Evolutionary conservation across 2,113 vertebrate species (phyloP).

Genomic region (Cynocephalus volans): DNA sequence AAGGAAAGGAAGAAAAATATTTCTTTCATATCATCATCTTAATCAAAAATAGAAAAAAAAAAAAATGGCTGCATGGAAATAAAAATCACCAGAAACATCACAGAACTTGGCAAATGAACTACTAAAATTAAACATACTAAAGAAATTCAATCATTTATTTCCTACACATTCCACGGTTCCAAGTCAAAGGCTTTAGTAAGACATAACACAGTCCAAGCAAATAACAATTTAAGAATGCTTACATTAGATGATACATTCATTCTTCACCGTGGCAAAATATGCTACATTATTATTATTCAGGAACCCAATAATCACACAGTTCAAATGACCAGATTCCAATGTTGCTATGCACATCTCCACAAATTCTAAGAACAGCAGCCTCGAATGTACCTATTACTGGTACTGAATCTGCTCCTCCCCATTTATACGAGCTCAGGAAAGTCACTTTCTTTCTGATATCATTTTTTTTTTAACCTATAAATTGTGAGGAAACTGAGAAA

Average conservation of each 20-base stretch:
- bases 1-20: conserved; percentile 12
- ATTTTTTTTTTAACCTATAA: not conserved
- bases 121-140: conserved; percentile 6
- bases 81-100: not conserved
- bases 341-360: not conserved
- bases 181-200: conserved; percentile 14
- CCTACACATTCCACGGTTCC: not conserved
- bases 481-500: not conserved
- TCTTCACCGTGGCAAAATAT: conserved; percentile 21
- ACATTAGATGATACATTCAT: not conserved
- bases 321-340: not conserved
- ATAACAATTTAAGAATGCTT: not conserved
- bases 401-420: not conserved
- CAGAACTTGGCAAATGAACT: not conserved
- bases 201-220: not conserved
- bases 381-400: not conserved
- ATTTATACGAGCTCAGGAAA: not conserved
- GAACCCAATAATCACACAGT: not conserved
- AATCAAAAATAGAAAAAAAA: not conserved
- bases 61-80: not conserved
- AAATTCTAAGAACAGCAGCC: not conserved
- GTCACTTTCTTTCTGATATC: not conserved
- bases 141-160: conserved; percentile 5
- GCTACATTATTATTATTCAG: conserved; percentile 18
- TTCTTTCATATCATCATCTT: not conserved